Evolutionary conservation across 2,797 vertebrate species (phyloP), one percentile per base, ranked within the genome.

Genomic region (Melanotaenia maccullochi): DNA sequence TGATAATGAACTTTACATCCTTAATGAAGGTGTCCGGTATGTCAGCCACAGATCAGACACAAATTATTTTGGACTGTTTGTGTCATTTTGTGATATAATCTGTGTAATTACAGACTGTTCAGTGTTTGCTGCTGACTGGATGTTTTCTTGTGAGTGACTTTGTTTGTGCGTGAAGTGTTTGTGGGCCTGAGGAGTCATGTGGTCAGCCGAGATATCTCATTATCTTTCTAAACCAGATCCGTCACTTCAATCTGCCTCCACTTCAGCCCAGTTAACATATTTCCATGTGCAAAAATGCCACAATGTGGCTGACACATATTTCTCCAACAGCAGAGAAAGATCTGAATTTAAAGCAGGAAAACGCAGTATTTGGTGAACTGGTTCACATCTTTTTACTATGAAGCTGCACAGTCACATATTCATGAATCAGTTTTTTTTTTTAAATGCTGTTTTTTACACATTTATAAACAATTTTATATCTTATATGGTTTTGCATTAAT

Each of bases 11-110:
- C 97, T 99, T 51, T 99, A 95, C 85, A 89, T 91, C 73, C 96
- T 99, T 76, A 99, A 99, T n/a, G 97, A 99, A 92, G 97, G 97
- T 32, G 98, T 99, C 77, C 96, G 97, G 98, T 99, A 83, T 68
- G 90, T 86, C 72, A 68, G 30, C 20, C 5, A 49, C 61, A 20
- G 66, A 25, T 60, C 24, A 51, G 24, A 25, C 49, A 24, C 30
- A 12, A 57, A 56, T 73, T 68, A 74, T 68, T 84, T 68, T 55
- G 71, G 57, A 51, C 51, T 7, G 25, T 42, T 56, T 56, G 68
- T 85, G 72, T 75, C 55, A 83, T 77, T 83, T 73, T 36, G 60
- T 68, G 73, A 77, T 73, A 56, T 84, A 78, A 76, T 85, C 44
- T 58, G 61, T 67, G 61, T 84, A 79, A 86, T 87, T 78, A 73